Percentiles rank a stretch among this genome's conserved stretches.
Conservation (phyloP, 2,888 invertebrate species). For the Eristalis intricaria region DNA sequence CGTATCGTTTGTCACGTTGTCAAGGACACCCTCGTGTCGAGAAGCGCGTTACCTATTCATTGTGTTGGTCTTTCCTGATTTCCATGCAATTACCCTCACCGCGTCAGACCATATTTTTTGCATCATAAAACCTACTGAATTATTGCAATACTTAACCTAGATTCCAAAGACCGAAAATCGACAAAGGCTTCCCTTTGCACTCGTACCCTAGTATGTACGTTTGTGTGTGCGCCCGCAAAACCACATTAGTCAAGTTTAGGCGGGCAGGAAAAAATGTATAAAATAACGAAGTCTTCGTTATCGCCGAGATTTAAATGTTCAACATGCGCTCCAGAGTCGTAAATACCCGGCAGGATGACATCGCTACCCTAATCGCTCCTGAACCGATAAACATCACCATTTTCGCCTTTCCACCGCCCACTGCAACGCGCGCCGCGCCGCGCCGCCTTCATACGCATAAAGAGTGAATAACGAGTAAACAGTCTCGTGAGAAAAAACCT, state of each 20-base stretch:
- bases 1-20: no score
- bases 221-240: neutral
- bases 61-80: no score
- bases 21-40: no score
- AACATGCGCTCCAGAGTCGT: conserved; percentile 22
- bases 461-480: conserved; percentile 38
- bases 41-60: no score
- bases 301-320: conserved; percentile 1
- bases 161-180: no score
- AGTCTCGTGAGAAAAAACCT: neutral
- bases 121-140: no score
- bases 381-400: conserved; percentile 15
- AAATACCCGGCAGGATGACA: conserved; percentile 16
- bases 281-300: neutral
- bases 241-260: neutral
- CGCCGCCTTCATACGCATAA: conserved; percentile 34
- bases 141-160: no score
- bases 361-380: conserved; percentile 13
- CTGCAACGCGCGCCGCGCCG: neutral
- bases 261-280: neutral
- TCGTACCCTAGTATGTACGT: neutral
- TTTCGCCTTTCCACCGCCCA: neutral
- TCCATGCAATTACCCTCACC: no score
- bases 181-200: no score
- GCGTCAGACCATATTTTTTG: no score